Evolutionary conservation across 2,888 invertebrate genomes (phyloP).

Genomic region (Hymenopus coronatus): DNA sequence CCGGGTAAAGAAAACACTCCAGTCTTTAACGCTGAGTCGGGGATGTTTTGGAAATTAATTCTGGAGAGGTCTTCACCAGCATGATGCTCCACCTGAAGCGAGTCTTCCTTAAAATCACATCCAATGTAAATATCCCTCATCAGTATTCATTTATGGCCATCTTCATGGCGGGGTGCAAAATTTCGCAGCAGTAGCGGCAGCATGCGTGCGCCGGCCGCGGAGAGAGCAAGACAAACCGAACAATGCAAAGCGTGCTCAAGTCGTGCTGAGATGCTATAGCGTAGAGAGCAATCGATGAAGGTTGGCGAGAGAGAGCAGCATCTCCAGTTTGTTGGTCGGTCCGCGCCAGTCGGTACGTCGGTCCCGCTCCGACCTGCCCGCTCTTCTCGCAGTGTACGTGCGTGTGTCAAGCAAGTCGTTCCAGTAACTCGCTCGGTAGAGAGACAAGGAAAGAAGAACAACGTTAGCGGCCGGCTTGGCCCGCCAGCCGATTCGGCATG

Average conservation of each 20-base stretch:
- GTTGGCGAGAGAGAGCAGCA: slow-evolving; percentile 4
- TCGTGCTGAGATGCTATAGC: slow-evolving; percentile 21
- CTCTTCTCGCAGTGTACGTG: neutral
- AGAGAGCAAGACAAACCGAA: slow-evolving; percentile 10
- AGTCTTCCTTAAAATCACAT: neutral
- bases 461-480: neutral
- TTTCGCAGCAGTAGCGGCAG: neutral
- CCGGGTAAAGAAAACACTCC: neutral
- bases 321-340: neutral
- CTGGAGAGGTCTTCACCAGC: neutral
- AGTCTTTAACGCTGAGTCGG: neutral
- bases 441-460: neutral
- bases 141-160: neutral
- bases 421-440: neutral
- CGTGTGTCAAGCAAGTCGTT: neutral
- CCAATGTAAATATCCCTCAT: neutral
- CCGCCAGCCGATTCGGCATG: neutral
- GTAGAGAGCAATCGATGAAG: slow-evolving; percentile 28
- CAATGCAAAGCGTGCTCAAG: slow-evolving; percentile 28
- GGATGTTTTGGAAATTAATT: neutral
- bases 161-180: neutral
- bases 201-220: neutral
- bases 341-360: neutral
- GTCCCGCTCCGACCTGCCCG: neutral
- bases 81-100: neutral